Evolutionary conservation across 2,113 vertebrate genomes (phyloP).

Genomic region (Todiramphus saurophagus): DNA sequence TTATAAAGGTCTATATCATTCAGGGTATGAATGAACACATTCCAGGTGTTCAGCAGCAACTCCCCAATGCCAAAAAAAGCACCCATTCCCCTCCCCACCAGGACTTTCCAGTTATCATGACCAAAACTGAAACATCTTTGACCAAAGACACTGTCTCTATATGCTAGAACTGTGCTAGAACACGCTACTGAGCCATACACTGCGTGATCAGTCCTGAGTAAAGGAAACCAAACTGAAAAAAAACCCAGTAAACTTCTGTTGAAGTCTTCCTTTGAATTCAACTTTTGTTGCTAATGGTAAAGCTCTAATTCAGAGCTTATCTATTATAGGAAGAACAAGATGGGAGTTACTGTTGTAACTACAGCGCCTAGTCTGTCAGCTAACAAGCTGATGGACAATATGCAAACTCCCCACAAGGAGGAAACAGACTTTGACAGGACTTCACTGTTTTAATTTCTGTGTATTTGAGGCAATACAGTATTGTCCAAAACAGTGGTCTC

Average conservation of each 20-base stretch:
- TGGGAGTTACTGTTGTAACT: neutral
- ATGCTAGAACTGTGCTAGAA: neutral
- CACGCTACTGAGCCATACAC: neutral
- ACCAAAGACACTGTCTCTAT: neutral
- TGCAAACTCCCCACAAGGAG: neutral
- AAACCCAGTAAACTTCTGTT: neutral
- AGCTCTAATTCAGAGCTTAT: neutral
- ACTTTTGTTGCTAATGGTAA: neutral
- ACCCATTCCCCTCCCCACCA: neutral
- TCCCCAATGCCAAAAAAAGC: fast-evolving
- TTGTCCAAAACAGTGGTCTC: neutral
- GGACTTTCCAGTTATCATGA: neutral
- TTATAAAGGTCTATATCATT: neutral
- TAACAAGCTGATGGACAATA: neutral
- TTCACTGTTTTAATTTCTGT: neutral
- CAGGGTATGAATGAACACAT: no score
- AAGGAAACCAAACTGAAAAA: neutral
- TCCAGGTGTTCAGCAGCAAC: neutral
- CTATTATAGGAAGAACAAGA: neutral
- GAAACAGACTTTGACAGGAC: neutral
- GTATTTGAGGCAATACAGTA: neutral
- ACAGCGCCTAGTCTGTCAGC: neutral
- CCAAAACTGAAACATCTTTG: neutral
- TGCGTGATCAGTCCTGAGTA: neutral
- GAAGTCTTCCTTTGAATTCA: neutral